A percentile compares a stretch with the other conserved stretches of the same genome.
phyloP scores from a whole-genome alignment of 2,888 invertebrate species.

The Hermaeophaga mercurialis region DNA sequence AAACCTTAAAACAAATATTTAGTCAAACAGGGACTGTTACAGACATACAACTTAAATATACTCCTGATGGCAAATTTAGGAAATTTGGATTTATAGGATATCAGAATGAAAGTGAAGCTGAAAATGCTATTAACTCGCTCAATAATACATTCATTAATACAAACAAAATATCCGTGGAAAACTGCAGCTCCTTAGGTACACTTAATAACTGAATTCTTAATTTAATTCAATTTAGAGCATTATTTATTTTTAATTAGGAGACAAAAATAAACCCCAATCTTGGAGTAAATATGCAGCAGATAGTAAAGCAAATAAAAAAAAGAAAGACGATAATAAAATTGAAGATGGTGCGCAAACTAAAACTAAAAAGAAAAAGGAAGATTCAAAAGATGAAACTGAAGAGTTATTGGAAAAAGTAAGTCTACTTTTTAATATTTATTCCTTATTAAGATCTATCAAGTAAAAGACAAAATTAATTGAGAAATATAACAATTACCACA shows the following conservation, averaged over 20 bases:
- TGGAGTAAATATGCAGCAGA: slow-evolving; percentile 93
- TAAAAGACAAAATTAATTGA: too few relatives aligned
- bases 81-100: slow-evolving; percentile 94
- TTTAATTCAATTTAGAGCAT: background rate
- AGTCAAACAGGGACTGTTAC: slow-evolving; percentile 84
- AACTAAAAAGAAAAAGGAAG: slow-evolving; percentile 50
- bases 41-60: slow-evolving; percentile 92
- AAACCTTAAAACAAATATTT: slow-evolving; percentile 77
- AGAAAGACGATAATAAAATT: slow-evolving; percentile 42
- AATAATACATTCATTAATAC: slow-evolving; percentile 86
- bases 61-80: slow-evolving; percentile 88
- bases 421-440: too few relatives aligned
- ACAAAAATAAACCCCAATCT: slow-evolving; percentile 78
- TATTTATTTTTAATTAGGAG: slow-evolving; percentile 53
- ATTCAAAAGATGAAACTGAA: slow-evolving; percentile 62
- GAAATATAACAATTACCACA: too few relatives aligned
- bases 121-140: slow-evolving; percentile 76
- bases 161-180: slow-evolving; percentile 78
- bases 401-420: slow-evolving; percentile 67
- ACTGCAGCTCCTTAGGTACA: slow-evolving; percentile 69
- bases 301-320: slow-evolving; percentile 69
- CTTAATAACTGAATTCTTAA: background rate
- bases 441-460: too few relatives aligned
- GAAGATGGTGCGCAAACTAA: slow-evolving; percentile 43
- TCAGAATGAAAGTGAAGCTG: slow-evolving; percentile 78